Base-by-base conservation (phyloP, 2,888 invertebrate species). In the Tinea trinotella region DNA sequence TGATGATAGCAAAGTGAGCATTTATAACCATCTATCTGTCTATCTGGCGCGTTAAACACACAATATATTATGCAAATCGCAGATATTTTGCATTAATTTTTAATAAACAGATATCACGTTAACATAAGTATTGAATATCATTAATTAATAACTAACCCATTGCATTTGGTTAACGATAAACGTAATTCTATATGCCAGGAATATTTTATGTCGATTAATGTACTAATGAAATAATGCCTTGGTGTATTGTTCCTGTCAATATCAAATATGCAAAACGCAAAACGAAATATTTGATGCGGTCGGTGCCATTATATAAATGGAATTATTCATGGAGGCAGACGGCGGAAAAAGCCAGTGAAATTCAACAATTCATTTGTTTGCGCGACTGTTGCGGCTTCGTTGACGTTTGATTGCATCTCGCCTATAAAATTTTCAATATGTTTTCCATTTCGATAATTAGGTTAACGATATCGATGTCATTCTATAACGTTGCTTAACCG, bases 211-310 rank as follows among this genome's bases (percentile, higher is more conserved):
- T 24, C 24, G 50, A 24, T 13, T 22, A 50, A 24, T 22, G 50
- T 50, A 50, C 50, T 50, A 50, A 50, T 50, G 50, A 24, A 50
- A 50, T 24, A 24, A 50, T 50, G 24, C 24, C 22, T 24, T 13
- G 5, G 24, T 50, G 22, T 50, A 24, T 70, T 75, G 74, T 76
- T 79, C 73, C 74, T 74, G 74, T 76, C 67, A 68, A 67, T 73
- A 74, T 78, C 69, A 77, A 81, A 77, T 81, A 81, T 83, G 76
- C 76, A 82, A 76, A 76, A 74, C 71, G 71, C 64, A 59, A 74
- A 75, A 77, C 74, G 73, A 79, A 76, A 80, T 81, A 82, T 83
- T 82, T 78, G 74, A 77, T 77, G 76, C 70, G 78, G 77, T 77
- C 73, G 68, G 66, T 67, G 73, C 74, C 76, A 79, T 78, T 77